Evolutionary conservation across 2,797 vertebrate genomes (phyloP), one percentile per base, ranked within the genome.

Genomic region (Gymnothorax javanicus): DNA sequence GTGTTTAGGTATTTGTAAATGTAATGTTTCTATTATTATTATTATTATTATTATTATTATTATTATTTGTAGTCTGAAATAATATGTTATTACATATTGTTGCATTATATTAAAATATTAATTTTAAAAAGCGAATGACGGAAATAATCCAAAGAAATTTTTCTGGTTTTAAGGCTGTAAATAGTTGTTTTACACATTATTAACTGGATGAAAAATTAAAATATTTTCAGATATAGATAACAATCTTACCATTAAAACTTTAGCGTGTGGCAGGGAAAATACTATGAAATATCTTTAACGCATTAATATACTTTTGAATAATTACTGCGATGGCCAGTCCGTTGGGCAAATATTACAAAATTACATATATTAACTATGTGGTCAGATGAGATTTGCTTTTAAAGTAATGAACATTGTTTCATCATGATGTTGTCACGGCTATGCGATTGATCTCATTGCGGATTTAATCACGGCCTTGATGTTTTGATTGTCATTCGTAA

Each of bases 401-500:
- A 23, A 54, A 81, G 52, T 11, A 59, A 83, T 83, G 7, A 83
- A 27, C 82, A 83, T 83, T 83, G 82, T 60, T 83, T 83, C 23
- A 60, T 60, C 4, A 15, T 56, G 23, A 83, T 58, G 13, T 60
- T 58, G 58, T 83, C n/a, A 59, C 15, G 13, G 52, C 17, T 15
- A n/a, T 83, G 50, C 8, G 25, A 83, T 83, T 15, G 59, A 87
- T 83, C 56, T 87, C 62, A 58, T 83, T 82, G 58, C 85, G 73
- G 79, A 85, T 89, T 83, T 62, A 85, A 89, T 89, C 88, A 84
- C 71, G 15, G 57, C 43, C 23, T 54, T 58, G 54, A 81, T 43
- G 33, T 71, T 71, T 43, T 7, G 52, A 9, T 87, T 85, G 69
- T 86, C 59, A 25, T 67, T 81, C 85, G 50, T n/a, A 23, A 27